phyloP scores from a whole-genome alignment of 1,140 invertebrate species.

The Bradysia coprophila region DNA sequence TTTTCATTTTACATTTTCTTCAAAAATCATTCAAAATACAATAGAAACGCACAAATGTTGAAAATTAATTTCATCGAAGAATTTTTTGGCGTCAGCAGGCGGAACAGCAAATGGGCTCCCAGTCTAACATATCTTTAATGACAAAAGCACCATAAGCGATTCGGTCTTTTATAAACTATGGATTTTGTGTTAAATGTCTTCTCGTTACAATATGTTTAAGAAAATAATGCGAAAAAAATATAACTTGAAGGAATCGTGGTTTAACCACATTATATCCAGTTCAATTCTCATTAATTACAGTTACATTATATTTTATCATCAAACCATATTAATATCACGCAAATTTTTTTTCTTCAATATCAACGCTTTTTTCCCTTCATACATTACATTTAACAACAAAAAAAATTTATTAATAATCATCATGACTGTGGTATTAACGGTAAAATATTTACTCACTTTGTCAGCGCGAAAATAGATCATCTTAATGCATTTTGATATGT shows the following conservation, averaged over 20 bases:
- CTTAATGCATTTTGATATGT: neutral
- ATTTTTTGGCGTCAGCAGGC: neutral
- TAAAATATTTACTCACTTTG: neutral
- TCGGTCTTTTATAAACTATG: neutral
- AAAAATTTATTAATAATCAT: neutral
- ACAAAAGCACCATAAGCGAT: neutral
- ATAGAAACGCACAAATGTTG: too few relatives aligned
- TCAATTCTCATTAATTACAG: neutral
- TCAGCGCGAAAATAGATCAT: neutral
- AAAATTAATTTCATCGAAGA: too few relatives aligned
- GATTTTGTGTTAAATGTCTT: neutral
- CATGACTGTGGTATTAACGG: neutral
- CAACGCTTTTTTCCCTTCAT: too few relatives aligned
- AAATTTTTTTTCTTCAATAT: neutral
- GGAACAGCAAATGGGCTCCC: neutral
- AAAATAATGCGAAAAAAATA: too few relatives aligned
- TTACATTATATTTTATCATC: neutral
- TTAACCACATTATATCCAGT: neutral
- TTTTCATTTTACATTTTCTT: too few relatives aligned
- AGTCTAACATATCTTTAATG: neutral
- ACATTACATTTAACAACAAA: too few relatives aligned
- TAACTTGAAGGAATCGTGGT: neutral
- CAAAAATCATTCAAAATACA: too few relatives aligned
- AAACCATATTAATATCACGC: neutral
- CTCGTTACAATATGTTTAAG: neutral